Conservation (phyloP, 2,113 vertebrate species). For the Hyla sarda region DNA sequence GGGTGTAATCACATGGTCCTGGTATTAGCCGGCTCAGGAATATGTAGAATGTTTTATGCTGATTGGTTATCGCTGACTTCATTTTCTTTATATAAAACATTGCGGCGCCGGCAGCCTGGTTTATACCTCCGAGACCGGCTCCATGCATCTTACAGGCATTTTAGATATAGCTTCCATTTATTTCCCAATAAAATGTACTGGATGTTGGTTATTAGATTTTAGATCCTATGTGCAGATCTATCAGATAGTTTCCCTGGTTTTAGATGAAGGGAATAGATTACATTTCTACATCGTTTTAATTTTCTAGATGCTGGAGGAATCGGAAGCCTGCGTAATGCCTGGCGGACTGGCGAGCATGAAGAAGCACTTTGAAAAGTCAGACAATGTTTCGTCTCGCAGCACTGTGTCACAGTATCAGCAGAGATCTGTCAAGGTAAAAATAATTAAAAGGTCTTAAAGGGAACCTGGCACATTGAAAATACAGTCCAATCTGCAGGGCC, state of each 20-base stretch:
- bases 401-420: slow-evolving; percentile 81
- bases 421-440: slow-evolving; percentile 83
- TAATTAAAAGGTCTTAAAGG: not conserved
- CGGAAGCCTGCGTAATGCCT: slow-evolving; percentile 82
- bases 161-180: slow-evolving; percentile 25
- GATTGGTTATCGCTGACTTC: not conserved
- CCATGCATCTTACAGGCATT: slow-evolving; percentile 45
- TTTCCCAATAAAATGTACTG: slow-evolving; percentile 12
- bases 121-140: not conserved
- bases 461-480: no score
- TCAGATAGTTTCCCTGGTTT: not conserved
- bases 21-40: not conserved
- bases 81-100: not conserved
- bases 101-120: not conserved
- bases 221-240: not conserved
- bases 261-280: not conserved
- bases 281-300: slow-evolving; percentile 55
- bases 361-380: slow-evolving; percentile 88
- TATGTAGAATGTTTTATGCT: slow-evolving; percentile 3
- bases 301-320: slow-evolving; percentile 84
- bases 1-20: slow-evolving; percentile 29
- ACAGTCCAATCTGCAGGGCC: no score
- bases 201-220: slow-evolving; percentile 31
- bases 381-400: slow-evolving; percentile 75
- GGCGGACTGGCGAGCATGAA: slow-evolving; percentile 89